These are phyloP conservation scores for Meloe dianella DNA, from an alignment of 2,888 invertebrate genomes.

Conservation along the genomic window DNA sequence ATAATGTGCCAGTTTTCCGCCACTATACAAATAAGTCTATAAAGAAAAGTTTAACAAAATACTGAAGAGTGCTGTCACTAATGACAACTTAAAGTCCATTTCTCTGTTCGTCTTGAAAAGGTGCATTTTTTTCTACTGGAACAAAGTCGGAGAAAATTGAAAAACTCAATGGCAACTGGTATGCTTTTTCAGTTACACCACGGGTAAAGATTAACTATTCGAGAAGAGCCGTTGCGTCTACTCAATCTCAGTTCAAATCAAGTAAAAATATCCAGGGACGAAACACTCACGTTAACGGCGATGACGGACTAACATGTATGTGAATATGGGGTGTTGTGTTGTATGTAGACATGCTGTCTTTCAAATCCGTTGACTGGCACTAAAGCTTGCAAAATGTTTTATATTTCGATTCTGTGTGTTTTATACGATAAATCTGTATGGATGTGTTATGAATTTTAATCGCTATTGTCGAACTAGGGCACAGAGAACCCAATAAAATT, in stretches of 20 bases:
- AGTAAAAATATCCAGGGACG: conserved; percentile 46
- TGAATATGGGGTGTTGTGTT: neutral
- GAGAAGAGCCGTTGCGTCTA: conserved; percentile 46
- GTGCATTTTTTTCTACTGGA: neutral
- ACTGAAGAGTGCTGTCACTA: too few relatives aligned
- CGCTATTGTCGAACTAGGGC: neutral
- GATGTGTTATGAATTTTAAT: neutral
- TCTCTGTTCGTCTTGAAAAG: too few relatives aligned
- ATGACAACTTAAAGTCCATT: too few relatives aligned
- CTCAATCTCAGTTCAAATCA: conserved; percentile 47
- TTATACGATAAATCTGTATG: neutral
- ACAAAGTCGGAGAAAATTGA: neutral
- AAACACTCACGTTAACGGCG: conserved; percentile 32
- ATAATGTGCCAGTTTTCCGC: too few relatives aligned
- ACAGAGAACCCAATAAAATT: neutral
- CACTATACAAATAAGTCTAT: too few relatives aligned
- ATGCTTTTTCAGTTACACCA: conserved; percentile 18
- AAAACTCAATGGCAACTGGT: neutral
- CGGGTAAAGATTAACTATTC: conserved; percentile 49
- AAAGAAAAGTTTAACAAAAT: too few relatives aligned
- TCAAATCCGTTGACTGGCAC: neutral
- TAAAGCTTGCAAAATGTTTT: neutral
- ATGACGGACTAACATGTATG: neutral
- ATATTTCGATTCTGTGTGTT: neutral
- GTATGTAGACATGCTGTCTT: neutral